Percentiles rank a stretch among this genome's conserved stretches.
Conservation (phyloP, 2,888 invertebrate genomes). For the Rhamphomyia laevipes region DNA sequence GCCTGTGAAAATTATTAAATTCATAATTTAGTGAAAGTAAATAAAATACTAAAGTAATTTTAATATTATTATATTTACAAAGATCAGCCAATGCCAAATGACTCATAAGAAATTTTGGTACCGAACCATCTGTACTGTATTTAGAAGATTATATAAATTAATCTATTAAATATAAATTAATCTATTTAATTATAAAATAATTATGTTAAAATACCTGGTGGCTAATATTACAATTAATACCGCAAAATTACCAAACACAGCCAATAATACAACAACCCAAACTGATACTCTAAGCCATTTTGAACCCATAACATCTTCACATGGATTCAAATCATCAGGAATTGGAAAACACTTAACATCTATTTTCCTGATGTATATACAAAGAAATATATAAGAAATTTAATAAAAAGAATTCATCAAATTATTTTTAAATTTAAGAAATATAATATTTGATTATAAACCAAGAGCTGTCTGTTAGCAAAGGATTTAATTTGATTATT, state of each 20-base stretch:
- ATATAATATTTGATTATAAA: too few relatives aligned
- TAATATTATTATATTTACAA: conserved; percentile 38
- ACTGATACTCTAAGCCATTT: conserved; percentile 66
- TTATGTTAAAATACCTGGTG: conserved; percentile 33
- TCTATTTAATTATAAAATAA: too few relatives aligned
- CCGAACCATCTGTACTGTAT: conserved; percentile 41
- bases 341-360: conserved; percentile 55
- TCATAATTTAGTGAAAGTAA: too few relatives aligned
- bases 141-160: not conserved
- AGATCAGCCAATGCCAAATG: conserved; percentile 83
- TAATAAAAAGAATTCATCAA: not conserved
- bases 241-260: conserved; percentile 71
- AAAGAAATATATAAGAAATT: not conserved
- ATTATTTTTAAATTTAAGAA: too few relatives aligned
- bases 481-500: too few relatives aligned
- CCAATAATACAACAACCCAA: conserved; percentile 75
- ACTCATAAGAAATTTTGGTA: conserved; percentile 62
- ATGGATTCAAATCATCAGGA: conserved; percentile 74
- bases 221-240: conserved; percentile 66
- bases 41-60: too few relatives aligned
- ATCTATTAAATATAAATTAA: not conserved
- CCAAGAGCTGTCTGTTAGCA: too few relatives aligned
- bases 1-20: too few relatives aligned
- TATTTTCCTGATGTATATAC: conserved; percentile 29
- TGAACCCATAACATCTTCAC: conserved; percentile 83